Evolutionary conservation across 2,113 vertebrate species (phyloP).

Genomic region (Stercorarius parasiticus): DNA sequence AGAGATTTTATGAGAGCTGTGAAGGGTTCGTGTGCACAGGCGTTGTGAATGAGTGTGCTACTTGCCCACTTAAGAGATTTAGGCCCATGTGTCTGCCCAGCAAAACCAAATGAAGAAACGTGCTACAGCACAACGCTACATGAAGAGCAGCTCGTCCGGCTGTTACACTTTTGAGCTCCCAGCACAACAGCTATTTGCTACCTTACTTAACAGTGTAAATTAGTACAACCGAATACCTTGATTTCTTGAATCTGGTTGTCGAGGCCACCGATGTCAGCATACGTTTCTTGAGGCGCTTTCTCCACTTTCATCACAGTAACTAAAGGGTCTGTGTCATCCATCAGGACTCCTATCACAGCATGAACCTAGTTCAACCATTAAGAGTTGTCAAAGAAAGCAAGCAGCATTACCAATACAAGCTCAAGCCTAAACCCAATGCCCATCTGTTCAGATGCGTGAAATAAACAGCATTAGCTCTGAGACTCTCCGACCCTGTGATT

Average conservation of each 20-base stretch:
- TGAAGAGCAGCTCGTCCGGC: neutral
- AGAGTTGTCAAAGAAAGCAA: neutral
- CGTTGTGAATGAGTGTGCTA: accelerated
- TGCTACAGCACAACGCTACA: neutral
- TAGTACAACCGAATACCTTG: slow-evolving; percentile 76
- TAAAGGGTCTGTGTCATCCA: slow-evolving; percentile 97
- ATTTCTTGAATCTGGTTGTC: slow-evolving; percentile 99
- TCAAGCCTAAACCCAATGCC: neutral
- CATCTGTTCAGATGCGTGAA: neutral
- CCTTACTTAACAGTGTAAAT: neutral
- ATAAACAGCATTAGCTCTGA: neutral
- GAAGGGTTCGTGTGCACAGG: neutral
- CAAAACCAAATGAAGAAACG: neutral
- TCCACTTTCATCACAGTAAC: slow-evolving; percentile 99
- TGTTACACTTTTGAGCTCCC: neutral
- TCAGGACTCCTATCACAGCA: slow-evolving; percentile 95
- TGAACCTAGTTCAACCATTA: slow-evolving; percentile 82
- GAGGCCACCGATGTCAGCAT: slow-evolving; percentile 94
- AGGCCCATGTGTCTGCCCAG: accelerated
- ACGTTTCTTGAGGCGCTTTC: slow-evolving; percentile 97
- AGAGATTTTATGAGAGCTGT: neutral
- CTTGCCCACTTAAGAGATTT: neutral
- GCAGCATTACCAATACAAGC: neutral
- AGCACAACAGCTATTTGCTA: neutral
- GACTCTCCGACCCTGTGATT: neutral